Evolutionary conservation across 64 coral and sea anemone genomes (phyloP), one percentile per base, ranked within the genome.

Genomic region (Cladopsammia gracilis): DNA sequence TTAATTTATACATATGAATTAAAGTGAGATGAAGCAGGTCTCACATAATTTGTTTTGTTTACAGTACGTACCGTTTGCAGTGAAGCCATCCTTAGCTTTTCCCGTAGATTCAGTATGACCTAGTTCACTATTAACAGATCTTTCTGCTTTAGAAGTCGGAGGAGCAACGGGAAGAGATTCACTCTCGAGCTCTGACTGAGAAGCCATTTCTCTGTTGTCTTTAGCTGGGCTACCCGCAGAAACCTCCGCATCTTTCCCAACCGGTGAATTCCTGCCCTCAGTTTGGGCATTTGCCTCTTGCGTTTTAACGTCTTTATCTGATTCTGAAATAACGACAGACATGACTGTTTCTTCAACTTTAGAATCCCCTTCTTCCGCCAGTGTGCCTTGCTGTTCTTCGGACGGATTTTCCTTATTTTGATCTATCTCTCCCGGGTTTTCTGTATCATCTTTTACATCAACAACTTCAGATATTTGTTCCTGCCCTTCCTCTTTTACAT

Each of bases 241-340:
- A 2, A 1, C 57, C 46, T 53, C 79, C 48, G 71, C 90, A 64
- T 58, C 61, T 15, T 83, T 50, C 51, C 90, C 87, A 69, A 70
- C 53, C 12, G 88, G 92, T 25, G 88, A 93, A 46, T 49, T 64
- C 25, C 75, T 62, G 12, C 88, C 81, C 75, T 94, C 92, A 1
- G 96, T 98, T 88, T 98, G 96, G 18, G 73, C 92, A 52, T 89
- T 79, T 56, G 79, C 59, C 59, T 88, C 84, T 78, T 92, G 83
- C 8, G 64, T 96, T 62, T 58, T 20, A 20, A 88, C 64, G 86
- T 74, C 64, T 69, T 77, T 90, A 88, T 92, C 90, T n/a, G 87
- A 53, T 52, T 65, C 78, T 22, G 52, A 60, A 57, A 78, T 70
- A 67, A 74, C n/a, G n/a, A 56, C 65, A 77, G 56, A 64, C 22